Conservation (phyloP, 2,888 invertebrate species). For the Melipona beecheii region DNA sequence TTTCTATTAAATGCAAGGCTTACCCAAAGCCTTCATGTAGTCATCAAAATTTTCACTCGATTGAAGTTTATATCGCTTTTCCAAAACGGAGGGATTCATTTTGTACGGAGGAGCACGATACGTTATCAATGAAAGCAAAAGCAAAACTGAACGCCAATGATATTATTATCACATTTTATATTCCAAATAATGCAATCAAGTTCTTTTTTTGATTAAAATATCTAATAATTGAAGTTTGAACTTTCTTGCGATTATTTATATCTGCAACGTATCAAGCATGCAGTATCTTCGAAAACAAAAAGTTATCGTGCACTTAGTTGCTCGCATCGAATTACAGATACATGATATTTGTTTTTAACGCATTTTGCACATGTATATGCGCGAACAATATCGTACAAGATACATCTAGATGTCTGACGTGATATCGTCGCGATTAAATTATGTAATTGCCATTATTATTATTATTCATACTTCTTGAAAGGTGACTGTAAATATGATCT, state of each 20-base stretch:
- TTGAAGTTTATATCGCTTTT: conserved; percentile 92
- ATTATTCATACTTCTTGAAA: background rate
- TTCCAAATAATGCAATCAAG: background rate
- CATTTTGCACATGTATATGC: background rate
- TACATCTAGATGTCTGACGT: too few species aligned
- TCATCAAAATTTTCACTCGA: conserved; percentile 94
- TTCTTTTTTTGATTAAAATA: conserved; percentile 17
- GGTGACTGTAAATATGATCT: background rate
- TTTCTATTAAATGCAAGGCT: conserved; percentile 80
- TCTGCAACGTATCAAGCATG: background rate
- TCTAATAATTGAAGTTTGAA: conserved; percentile 74
- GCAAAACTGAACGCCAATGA: conserved; percentile 39
- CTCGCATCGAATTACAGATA: conserved; percentile 1
- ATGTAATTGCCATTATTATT: background rate
- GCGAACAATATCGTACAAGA: background rate
- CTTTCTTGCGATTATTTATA: conserved; percentile 23
- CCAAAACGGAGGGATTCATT: conserved; percentile 82
- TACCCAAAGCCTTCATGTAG: conserved; percentile 94
- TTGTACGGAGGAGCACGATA: conserved; percentile 8
- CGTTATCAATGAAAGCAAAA: conserved; percentile 9
- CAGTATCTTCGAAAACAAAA: conserved; percentile 1
- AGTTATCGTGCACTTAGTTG: conserved; percentile 15
- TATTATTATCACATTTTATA: conserved; percentile 27
- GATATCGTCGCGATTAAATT: background rate
- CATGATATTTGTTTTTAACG: background rate